Base-by-base conservation (phyloP, 2,113 vertebrate genomes). In the Epinephelus fuscoguttatus region DNA sequence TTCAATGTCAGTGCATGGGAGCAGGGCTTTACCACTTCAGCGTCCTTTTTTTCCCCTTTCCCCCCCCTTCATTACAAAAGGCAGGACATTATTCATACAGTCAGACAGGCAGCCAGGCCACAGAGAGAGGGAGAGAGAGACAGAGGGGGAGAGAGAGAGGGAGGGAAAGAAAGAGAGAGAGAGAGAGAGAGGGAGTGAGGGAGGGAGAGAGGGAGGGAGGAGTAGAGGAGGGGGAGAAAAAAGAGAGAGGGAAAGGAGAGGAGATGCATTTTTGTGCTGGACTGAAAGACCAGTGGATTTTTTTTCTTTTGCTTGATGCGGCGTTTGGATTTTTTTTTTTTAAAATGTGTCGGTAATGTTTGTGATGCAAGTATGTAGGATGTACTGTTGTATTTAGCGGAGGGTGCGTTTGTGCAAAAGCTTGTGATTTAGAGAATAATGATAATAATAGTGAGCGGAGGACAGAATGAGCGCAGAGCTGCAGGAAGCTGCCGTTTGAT, bases 1-100 rank as follows among this genome's bases (percentile, higher is more conserved):
- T 96, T 94, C 96, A 96, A 94, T 96, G 97, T 96, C 96, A 97
- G 89, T 94, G 94, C 93, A 89, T 91, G 89, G 91, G 93, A 89
- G 90, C 90, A 93, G 92, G 93, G 92, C 89, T 92, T 81, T 84
- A 91, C 82, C 93, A 91, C 93, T 93, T 79, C 80, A 81, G 93
- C 93, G 84, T 89, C 91, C 92, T 93, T 68, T 67, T 67, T 67
- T 68, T 17, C 30, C 50, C 30, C 50, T 56, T 23, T 3, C 33
- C 93, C 95, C 94, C 95, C 94, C 95, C 95, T 96, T 95, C 96
- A 95, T 95, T 94, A 94, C 93, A 95, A 95, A 96, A 96, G 96
- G 95, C 96, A 95, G 96, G 96, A 95, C 96, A 96, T 97, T 97
- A 96, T 97, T 96, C 96, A 97, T 96, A 95, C 94, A 96, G 96